These are phyloP conservation scores for Ophion ellenae DNA, from an alignment of 2,888 invertebrate genomes.

Conservation along the genomic window DNA sequence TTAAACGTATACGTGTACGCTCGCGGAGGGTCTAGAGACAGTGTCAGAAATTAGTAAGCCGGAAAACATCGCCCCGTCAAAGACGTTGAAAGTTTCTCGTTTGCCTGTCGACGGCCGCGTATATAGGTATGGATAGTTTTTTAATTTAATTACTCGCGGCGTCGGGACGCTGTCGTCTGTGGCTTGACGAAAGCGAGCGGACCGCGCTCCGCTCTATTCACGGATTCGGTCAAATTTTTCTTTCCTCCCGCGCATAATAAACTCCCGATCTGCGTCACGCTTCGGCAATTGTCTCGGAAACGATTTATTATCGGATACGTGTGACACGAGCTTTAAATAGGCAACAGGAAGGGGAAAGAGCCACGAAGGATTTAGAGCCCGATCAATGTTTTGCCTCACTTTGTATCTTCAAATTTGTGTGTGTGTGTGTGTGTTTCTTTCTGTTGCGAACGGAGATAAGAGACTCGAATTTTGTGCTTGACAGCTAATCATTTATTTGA, in stretches of 20 bases:
- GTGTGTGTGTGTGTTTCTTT: background rate
- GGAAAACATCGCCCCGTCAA: background rate
- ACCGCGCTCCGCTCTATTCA: conserved; percentile 23
- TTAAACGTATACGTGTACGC: background rate
- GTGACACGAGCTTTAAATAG: conserved; percentile 11
- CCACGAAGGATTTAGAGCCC: background rate
- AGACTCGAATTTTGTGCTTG: background rate
- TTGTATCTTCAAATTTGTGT: background rate
- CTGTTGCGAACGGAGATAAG: background rate
- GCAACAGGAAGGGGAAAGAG: background rate
- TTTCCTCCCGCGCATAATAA: background rate
- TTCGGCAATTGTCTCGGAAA: conserved; percentile 8
- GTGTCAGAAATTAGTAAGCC: conserved; percentile 16
- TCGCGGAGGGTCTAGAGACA: background rate
- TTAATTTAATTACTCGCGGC: conserved; percentile 10
- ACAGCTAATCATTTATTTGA: background rate
- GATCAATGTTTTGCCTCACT: background rate
- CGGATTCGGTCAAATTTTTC: conserved; percentile 28
- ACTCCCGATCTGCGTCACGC: conserved; percentile 27
- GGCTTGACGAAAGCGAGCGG: background rate
- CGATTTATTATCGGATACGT: conserved; percentile 42
- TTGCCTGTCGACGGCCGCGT: background rate
- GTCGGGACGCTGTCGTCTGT: conserved; percentile 6
- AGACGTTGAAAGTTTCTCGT: conserved; percentile 1
- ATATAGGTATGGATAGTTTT: conserved; percentile 14